These are phyloP conservation scores for Dasysyrphus albostriatus DNA, from an alignment of 2,888 invertebrate species.

Conservation along the genomic window DNA sequence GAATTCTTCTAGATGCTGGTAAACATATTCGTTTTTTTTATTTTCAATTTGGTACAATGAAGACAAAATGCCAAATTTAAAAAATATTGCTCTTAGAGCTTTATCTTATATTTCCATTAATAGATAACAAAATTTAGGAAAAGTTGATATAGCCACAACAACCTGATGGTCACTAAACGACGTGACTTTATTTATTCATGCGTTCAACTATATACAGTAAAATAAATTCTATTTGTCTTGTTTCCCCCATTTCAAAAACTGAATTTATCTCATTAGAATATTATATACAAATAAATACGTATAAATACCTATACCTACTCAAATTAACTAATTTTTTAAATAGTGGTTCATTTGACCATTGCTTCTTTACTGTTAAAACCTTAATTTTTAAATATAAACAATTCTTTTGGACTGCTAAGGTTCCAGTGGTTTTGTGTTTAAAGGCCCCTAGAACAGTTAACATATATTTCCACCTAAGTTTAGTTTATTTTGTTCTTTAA, in stretches of 20 bases:
- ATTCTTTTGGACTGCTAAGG: slow-evolving; percentile 44
- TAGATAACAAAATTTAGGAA: slow-evolving; percentile 48
- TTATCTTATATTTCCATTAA: slow-evolving; percentile 42
- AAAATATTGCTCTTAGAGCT: slow-evolving; percentile 49
- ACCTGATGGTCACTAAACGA: slow-evolving; percentile 71
- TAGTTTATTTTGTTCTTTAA: slow-evolving; percentile 38
- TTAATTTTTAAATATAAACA: slow-evolving; percentile 31
- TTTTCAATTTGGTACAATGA: slow-evolving; percentile 68
- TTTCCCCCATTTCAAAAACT: slow-evolving; percentile 45
- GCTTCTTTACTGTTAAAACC: slow-evolving; percentile 50
- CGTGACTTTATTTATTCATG: slow-evolving; percentile 59
- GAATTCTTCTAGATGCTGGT: slow-evolving; percentile 73
- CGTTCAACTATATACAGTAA: slow-evolving; percentile 60
- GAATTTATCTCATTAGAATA: slow-evolving; percentile 51
- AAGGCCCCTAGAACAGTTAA: slow-evolving; percentile 58
- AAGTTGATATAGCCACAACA: slow-evolving; percentile 53
- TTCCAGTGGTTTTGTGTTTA: slow-evolving; percentile 60
- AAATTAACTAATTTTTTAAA: slow-evolving; percentile 37
- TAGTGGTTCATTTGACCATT: slow-evolving; percentile 53
- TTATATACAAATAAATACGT: slow-evolving; percentile 49
- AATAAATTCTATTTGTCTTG: slow-evolving; percentile 40
- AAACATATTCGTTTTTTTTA: slow-evolving; percentile 61
- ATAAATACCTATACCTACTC: slow-evolving; percentile 18
- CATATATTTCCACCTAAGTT: slow-evolving; percentile 40
- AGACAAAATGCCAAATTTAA: slow-evolving; percentile 61